These are phyloP conservation scores for Drosophila gaucha DNA, from an alignment of 2,888 invertebrate genomes.

Conservation along the genomic window DNA sequence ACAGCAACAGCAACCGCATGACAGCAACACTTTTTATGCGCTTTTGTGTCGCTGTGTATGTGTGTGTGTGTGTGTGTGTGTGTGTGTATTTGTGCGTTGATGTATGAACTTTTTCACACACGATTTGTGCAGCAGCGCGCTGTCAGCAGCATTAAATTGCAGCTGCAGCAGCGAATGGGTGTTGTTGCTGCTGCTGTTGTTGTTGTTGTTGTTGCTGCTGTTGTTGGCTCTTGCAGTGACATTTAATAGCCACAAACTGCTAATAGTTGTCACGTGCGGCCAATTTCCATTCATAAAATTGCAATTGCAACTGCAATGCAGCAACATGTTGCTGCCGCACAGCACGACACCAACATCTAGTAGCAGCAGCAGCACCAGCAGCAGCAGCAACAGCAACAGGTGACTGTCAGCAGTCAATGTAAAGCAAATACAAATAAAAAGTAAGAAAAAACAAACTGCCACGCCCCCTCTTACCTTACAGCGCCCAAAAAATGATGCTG, in stretches of 20 bases:
- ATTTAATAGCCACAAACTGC: slow-evolving; percentile 70
- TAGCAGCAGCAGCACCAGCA: slow-evolving; percentile 16
- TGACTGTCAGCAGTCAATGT: slow-evolving; percentile 1
- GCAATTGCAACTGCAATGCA: slow-evolving; percentile 32
- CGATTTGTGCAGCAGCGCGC: slow-evolving; percentile 63
- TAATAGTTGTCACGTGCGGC: slow-evolving; percentile 76
- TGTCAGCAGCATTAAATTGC: slow-evolving; percentile 46
- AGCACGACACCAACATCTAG: slow-evolving; percentile 8
- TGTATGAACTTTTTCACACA: slow-evolving; percentile 75
- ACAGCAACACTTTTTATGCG: slow-evolving; percentile 76
- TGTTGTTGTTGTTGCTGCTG: slow-evolving; percentile 13
- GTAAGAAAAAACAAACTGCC: neutral
- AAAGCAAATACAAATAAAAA: slow-evolving; percentile 8
- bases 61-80: slow-evolving; percentile 22
- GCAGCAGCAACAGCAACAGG: slow-evolving; percentile 31
- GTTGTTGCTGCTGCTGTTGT: neutral
- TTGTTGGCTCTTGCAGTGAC: slow-evolving; percentile 58
- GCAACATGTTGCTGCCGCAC: slow-evolving; percentile 53
- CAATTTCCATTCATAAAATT: slow-evolving; percentile 74
- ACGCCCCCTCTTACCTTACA: neutral
- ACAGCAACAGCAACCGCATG: slow-evolving; percentile 54
- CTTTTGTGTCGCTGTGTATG: slow-evolving; percentile 36
- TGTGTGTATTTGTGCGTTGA: slow-evolving; percentile 41
- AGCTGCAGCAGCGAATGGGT: slow-evolving; percentile 30
- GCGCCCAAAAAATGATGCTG: no score